These are phyloP conservation scores for Palloptera scutellata DNA, from an alignment of 2,888 invertebrate genomes.

Conservation along the genomic window DNA sequence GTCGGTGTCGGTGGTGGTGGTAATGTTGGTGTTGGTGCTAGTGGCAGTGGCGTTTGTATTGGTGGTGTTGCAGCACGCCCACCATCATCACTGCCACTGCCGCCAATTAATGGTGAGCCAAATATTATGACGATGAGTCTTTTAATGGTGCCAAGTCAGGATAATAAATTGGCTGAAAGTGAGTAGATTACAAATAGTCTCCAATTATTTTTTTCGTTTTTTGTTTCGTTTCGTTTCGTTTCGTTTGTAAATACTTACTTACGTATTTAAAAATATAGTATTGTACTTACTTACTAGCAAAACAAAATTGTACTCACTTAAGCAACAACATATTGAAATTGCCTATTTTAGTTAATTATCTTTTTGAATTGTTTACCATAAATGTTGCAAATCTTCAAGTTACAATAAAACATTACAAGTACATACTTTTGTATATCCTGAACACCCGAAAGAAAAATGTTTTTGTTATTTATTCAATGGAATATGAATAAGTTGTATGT, in stretches of 20 bases:
- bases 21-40: constrained; percentile 33
- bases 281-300: too few species aligned
- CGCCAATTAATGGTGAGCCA: constrained; percentile 35
- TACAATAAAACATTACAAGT: too few species aligned
- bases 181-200: constrained; percentile 55
- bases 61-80: constrained; percentile 28
- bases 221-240: not conserved
- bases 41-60: constrained; percentile 44
- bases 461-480: too few species aligned
- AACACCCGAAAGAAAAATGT: too few species aligned
- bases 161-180: constrained; percentile 64
- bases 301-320: too few species aligned
- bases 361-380: not conserved
- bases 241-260: not conserved
- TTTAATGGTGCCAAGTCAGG: constrained; percentile 61
- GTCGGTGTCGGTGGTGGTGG: constrained; percentile 34
- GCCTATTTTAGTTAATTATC: not conserved
- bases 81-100: too few species aligned
- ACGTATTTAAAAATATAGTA: too few species aligned
- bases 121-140: constrained; percentile 48
- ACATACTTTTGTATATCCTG: too few species aligned
- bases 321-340: too few species aligned
- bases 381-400: not conserved
- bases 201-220: constrained; percentile 19
- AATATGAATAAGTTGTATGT: too few species aligned